Base-by-base conservation (phyloP, 2,113 vertebrate genomes). In the Sprattus sprattus region DNA sequence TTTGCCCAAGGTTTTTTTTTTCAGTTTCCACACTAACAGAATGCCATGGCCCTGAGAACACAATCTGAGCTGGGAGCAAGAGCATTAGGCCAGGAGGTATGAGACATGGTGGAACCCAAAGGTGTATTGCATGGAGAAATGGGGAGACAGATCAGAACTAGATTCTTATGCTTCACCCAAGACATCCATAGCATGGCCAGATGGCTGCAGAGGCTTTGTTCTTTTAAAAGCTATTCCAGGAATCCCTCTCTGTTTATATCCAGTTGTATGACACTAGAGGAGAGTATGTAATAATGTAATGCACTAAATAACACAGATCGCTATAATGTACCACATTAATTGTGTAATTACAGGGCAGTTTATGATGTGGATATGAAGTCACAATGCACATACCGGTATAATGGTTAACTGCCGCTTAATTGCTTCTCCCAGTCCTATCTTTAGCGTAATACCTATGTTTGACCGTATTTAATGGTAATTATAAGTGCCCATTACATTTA, bases 351-450 rank as follows among this genome's bases (percentile, higher is more conserved):
- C 71, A 78, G 71, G 2, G 32, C 28, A 78, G 71, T 4, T 39
- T 39, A 78, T 78, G 13, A 78, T 78, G 71, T 28, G 71, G 13
- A 32, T 16, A 78, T 78, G 28, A 78, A 78, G 71, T 78, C 71
- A 78, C 71, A 78, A 78, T 39, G 71, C 71, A 39, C 71, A 78
- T 32, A n/a, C n/a, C n/a, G n/a, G n/a, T n/a, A 78, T 78, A 78
- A 78, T 32, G 32, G 10, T 78, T 28, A 78, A 32, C 71, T 11
- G 28, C 71, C 15, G 71, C 10, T 32, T 78, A 78, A 78, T 78
- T 78, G 71, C 71, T 78, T 78, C 71, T 2, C 25, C 28, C 28
- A 78, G 5, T 13, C 71, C 71, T 78, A 3, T 16, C 71, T 39
- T 78, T 78, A 78, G 39, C 28, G 10, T 78, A 39, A 78, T 44